Evolutionary conservation across 2,113 vertebrate species (phyloP).

Genomic region (Sylvietta virens): DNA sequence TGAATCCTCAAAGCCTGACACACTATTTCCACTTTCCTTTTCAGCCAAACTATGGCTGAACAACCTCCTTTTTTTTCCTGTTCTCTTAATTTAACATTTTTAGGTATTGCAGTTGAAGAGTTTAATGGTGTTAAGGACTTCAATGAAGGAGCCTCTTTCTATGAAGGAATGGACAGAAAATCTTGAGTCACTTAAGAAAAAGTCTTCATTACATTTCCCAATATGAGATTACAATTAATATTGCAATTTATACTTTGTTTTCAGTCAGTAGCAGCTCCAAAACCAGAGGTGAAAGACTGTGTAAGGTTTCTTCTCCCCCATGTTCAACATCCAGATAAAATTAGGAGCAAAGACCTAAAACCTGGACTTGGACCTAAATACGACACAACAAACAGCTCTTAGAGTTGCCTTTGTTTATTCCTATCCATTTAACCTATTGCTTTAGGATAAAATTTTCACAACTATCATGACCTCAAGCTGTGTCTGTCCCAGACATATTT

Average conservation of each 20-base stretch:
- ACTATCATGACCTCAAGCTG: not conserved
- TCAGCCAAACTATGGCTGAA: not conserved
- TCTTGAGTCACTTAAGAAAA: not conserved
- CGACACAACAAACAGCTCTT: not conserved
- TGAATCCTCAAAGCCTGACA: not conserved
- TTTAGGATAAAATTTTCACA: not conserved
- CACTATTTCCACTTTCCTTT: not conserved
- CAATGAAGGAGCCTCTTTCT: not conserved
- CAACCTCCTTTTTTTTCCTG: not conserved
- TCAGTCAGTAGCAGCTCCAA: not conserved
- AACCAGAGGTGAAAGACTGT: not conserved
- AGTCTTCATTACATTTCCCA: not conserved
- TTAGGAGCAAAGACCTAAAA: not conserved
- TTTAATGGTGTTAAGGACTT: not conserved
- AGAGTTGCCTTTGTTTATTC: not conserved
- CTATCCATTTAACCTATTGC: not conserved
- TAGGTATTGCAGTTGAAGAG: not conserved
- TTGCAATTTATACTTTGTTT: not conserved
- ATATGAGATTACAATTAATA: not conserved
- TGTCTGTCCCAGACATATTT: not conserved
- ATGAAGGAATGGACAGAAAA: not conserved
- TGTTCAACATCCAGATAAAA: not conserved
- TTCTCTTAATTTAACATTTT: not conserved
- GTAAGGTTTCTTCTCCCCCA: not conserved
- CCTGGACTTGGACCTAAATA: not conserved